Conservation (phyloP, 1,140 invertebrate species). For the Bacillus rossius region DNA sequence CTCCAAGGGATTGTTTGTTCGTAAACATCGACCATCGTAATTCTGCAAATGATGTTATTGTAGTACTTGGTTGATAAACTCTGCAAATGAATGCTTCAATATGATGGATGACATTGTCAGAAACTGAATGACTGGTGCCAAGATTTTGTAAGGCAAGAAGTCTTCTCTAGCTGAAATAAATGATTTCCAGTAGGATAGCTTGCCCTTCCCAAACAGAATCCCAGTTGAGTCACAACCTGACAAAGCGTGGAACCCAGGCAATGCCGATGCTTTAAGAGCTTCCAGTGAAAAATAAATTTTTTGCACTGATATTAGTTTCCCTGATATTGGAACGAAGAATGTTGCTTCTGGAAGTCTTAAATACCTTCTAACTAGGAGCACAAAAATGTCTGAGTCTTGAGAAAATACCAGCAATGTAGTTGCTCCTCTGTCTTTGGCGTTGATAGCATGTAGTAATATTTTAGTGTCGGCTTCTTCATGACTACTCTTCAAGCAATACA, state of each 20-base stretch:
- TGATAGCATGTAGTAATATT: conserved; percentile 4
- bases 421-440: conserved; percentile 7
- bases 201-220: too few relatives aligned
- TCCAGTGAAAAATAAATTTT: too few relatives aligned
- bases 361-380: conserved; percentile 2
- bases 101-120: too few relatives aligned
- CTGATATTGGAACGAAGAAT: neutral
- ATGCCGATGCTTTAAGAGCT: too few relatives aligned
- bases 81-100: too few relatives aligned
- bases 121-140: too few relatives aligned
- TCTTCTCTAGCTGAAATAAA: too few relatives aligned
- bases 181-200: too few relatives aligned
- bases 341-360: neutral
- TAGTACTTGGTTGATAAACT: neutral
- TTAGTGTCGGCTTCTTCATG: conserved; percentile 9
- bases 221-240: too few relatives aligned
- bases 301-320: neutral
- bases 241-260: too few relatives aligned
- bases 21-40: conserved; percentile 10
- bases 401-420: neutral
- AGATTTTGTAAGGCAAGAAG: too few relatives aligned
- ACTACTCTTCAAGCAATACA: neutral
- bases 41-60: conserved; percentile 1
- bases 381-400: conserved; percentile 5
- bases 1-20: conserved; percentile 1